Evolutionary conservation across 2,797 vertebrate species (phyloP), one percentile per base, ranked within the genome.

Genomic region (Peromyscus aztecus): DNA sequence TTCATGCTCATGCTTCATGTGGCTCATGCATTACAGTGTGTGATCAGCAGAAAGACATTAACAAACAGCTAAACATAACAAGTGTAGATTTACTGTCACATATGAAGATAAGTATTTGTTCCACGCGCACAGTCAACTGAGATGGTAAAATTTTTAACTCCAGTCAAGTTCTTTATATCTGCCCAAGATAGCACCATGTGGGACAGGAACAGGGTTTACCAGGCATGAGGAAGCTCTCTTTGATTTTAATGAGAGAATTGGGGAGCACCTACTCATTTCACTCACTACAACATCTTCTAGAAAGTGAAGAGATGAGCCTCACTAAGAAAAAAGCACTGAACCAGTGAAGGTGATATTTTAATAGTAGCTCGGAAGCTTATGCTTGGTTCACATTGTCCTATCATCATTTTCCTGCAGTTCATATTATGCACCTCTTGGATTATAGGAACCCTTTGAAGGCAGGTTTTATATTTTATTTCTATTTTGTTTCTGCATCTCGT

Each of bases 401-500:
- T 10, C 71, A 21, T 55, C 16, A 34, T 84, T 76, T 92, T 27
- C 7, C 16, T 85, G 34, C 40, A 55, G 27, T 73, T 67, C 52
- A 16, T 46, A 43, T 61, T 91, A 5, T 77, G 65, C 4, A 40
- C 27, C 24, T 49, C 17, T 77, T 78, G 21, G 27, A 73, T 57
- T 76, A 4, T 57, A 65, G 78, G 27, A 90, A 83, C 1, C 49
- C 14, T 78, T 90, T 59, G 34, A 84, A 88, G 34, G 40, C 29
- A 91, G 71, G 55, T 19, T 75, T 49, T 80, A 3, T 34, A 0
- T 40, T 76, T 90, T 52, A 21, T 67, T 90, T 16, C 7, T 77
- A 59, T 92, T 49, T 92, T 90, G 46, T 92, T 90, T 76, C 27
- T 12, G 1, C 2, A 82, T 95, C 67, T 17, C 17, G 29, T 96